These are phyloP conservation scores for Dione vanillae DNA, from an alignment of 2,888 invertebrate species.

Conservation along the genomic window DNA sequence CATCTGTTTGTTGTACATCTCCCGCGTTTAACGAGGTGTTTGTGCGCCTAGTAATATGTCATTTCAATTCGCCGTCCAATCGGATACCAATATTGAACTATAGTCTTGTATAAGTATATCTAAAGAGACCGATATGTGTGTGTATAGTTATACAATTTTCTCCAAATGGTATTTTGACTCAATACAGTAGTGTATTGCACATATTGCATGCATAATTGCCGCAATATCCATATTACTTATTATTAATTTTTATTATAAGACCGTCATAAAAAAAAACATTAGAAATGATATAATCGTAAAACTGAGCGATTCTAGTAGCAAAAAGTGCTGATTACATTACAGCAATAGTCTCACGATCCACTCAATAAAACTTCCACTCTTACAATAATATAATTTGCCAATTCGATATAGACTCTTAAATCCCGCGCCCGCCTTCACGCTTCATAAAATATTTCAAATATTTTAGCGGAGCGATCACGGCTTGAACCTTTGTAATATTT, in stretches of 20 bases:
- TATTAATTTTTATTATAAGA: too few relatives aligned
- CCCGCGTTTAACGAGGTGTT: too few relatives aligned
- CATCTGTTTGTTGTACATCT: too few relatives aligned
- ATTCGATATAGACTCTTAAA: conserved; percentile 43
- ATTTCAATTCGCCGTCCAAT: neutral
- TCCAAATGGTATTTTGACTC: too few relatives aligned
- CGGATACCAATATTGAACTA: neutral
- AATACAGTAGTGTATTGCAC: too few relatives aligned
- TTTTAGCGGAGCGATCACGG: conserved; percentile 54
- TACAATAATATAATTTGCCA: conserved; percentile 40
- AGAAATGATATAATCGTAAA: conserved; percentile 12
- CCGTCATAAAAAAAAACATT: neutral
- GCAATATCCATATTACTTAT: too few relatives aligned
- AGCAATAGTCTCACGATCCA: conserved; percentile 20
- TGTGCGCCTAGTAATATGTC: too few relatives aligned
- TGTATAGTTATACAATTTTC: too few relatives aligned
- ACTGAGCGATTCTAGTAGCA: neutral
- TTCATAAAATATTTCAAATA: conserved; percentile 49
- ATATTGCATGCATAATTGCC: too few relatives aligned
- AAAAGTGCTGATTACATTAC: conserved; percentile 21
- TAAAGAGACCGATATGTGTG: too few relatives aligned
- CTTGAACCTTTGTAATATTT: conserved; percentile 50
- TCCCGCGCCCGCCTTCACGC: conserved; percentile 51
- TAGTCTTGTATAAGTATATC: too few relatives aligned
- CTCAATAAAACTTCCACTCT: conserved; percentile 18